Percentiles rank a stretch among this genome's conserved stretches.
These are phyloP conservation scores for Xenotilapia flavipinnis DNA, from an alignment of 2,113 vertebrate species.

Conservation along the genomic window DNA sequence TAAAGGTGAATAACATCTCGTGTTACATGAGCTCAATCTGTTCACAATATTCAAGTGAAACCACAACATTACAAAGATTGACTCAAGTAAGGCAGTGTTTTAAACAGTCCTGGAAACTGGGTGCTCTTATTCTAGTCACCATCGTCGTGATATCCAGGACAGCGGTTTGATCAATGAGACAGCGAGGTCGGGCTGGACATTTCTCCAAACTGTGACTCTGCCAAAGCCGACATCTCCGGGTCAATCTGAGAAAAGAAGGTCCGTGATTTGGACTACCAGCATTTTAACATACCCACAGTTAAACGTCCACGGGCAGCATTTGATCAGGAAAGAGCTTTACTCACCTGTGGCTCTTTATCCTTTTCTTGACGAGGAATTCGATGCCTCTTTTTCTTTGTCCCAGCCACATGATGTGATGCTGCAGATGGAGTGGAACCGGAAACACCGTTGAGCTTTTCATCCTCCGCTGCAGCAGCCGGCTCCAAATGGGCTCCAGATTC, in stretches of 20 bases:
- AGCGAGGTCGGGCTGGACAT: slow-evolving; percentile 71
- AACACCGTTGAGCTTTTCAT: slow-evolving; percentile 55
- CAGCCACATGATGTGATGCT: slow-evolving; percentile 38
- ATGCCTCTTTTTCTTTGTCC: slow-evolving; percentile 68
- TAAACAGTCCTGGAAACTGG: background rate
- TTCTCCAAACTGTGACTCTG: slow-evolving; percentile 66
- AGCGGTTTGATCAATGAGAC: slow-evolving; percentile 55
- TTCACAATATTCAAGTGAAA: slow-evolving; percentile 9
- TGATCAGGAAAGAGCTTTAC: background rate
- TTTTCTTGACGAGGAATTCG: slow-evolving; percentile 63
- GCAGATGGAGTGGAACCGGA: slow-evolving; percentile 43
- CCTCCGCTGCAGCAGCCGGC: slow-evolving; percentile 33
- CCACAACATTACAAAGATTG: background rate
- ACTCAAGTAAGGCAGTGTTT: background rate
- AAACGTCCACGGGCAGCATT: background rate
- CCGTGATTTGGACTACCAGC: background rate
- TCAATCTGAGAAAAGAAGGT: slow-evolving; percentile 52
- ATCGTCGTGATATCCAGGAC: background rate
- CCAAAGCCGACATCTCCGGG: slow-evolving; percentile 53
- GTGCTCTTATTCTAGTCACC: background rate
- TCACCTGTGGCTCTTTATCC: slow-evolving; percentile 68
- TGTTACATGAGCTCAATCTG: background rate
- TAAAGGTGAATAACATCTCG: background rate
- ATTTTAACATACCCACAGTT: background rate
- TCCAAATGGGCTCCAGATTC: slow-evolving; percentile 60